Conservation (phyloP, 1,140 invertebrate genomes). For the Drosophila virilis region DNA sequence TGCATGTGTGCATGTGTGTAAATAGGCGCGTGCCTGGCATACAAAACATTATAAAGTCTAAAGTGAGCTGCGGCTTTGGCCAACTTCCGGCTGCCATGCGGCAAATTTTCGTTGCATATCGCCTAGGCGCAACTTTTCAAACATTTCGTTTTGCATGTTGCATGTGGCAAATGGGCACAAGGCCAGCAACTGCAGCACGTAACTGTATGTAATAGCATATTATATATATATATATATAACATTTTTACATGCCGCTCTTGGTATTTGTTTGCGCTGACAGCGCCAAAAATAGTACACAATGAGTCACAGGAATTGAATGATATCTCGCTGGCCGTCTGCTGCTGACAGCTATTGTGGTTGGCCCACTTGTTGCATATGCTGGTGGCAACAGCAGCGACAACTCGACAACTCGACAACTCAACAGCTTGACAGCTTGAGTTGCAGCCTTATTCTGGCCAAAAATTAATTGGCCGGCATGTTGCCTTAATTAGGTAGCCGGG, state of each 20-base stretch:
- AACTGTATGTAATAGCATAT: background rate
- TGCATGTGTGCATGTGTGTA: background rate
- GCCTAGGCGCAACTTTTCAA: slow-evolving; percentile 46
- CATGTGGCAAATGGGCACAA: slow-evolving; percentile 46
- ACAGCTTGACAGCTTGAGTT: too few relatives aligned
- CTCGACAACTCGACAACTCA: too few relatives aligned
- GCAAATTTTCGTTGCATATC: slow-evolving; percentile 57
- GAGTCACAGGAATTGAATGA: background rate
- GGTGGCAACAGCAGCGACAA: background rate
- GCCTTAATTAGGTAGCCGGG: slow-evolving; percentile 46
- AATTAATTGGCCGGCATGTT: slow-evolving; percentile 24
- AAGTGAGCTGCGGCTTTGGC: slow-evolving; percentile 29
- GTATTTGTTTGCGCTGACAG: background rate
- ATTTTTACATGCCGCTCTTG: background rate
- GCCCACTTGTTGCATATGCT: slow-evolving; percentile 15
- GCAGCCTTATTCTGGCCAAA: background rate
- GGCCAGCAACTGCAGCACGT: slow-evolving; percentile 42
- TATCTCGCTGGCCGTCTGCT: background rate
- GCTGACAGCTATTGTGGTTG: slow-evolving; percentile 10
- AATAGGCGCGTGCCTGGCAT: slow-evolving; percentile 35
- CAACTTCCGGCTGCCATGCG: slow-evolving; percentile 59
- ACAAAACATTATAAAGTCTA: slow-evolving; percentile 11
- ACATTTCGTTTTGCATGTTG: slow-evolving; percentile 44
- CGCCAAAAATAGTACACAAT: background rate
- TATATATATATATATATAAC: background rate